These are phyloP conservation scores for Colinus virginianus DNA, from an alignment of 2,113 vertebrate genomes.

Conservation along the genomic window DNA sequence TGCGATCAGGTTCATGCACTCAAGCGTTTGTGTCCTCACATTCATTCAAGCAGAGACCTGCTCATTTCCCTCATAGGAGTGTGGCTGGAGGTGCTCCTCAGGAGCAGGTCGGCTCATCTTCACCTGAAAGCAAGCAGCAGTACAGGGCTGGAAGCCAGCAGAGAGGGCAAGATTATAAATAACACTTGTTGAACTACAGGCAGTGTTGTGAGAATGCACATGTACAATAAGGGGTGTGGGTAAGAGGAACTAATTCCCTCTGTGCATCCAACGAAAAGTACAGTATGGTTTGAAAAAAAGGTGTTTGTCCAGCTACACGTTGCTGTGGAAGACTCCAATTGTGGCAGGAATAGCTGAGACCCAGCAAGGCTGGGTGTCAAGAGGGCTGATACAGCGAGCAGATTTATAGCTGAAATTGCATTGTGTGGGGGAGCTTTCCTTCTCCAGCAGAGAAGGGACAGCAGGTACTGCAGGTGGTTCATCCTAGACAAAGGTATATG, in stretches of 20 bases:
- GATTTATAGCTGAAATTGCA: neutral
- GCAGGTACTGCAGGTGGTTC: neutral
- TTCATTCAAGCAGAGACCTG: neutral
- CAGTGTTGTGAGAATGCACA: neutral
- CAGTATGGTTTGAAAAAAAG: neutral
- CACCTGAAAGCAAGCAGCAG: rapidly evolving
- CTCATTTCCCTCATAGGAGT: neutral
- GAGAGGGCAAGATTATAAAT: neutral
- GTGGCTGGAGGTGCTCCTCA: neutral
- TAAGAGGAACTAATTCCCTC: neutral
- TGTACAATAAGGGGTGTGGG: neutral
- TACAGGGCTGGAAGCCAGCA: neutral
- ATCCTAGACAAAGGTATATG: neutral
- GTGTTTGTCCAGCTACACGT: neutral
- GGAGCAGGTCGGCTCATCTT: neutral
- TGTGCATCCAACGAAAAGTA: neutral
- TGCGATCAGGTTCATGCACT: neutral
- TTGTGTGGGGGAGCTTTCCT: neutral
- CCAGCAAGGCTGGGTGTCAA: neutral
- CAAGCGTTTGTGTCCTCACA: neutral
- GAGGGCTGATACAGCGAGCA: neutral
- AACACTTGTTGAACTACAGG: neutral
- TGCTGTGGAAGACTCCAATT: neutral
- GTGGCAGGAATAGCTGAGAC: neutral
- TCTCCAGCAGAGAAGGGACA: neutral